phyloP scores from a whole-genome alignment of 2,888 invertebrate species.

The Melikaiella ostensackeni region DNA sequence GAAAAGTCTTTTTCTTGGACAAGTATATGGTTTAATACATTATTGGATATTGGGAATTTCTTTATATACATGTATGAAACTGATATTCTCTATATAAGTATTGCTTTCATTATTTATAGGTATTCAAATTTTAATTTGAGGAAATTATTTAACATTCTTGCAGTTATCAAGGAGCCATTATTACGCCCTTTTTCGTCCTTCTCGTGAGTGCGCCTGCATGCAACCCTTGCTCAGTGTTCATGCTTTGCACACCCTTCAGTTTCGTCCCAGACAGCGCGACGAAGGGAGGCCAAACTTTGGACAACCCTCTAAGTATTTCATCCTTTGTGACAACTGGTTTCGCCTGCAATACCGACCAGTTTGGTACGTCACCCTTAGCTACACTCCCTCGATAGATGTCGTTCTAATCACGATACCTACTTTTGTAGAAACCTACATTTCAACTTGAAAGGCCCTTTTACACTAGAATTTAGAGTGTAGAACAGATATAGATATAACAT shows the following conservation, averaged over 20 bases:
- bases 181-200: conserved; percentile 43
- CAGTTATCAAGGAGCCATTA: conserved; percentile 49
- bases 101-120: neutral
- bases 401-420: conserved; percentile 62
- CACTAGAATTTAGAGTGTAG: conserved; percentile 26
- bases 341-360: conserved; percentile 69
- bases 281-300: conserved; percentile 57
- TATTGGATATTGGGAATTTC: neutral
- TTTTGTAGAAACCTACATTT: conserved; percentile 52
- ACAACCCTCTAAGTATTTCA: conserved; percentile 60
- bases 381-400: conserved; percentile 65
- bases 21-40: no score
- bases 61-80: neutral
- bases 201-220: neutral
- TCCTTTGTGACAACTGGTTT: conserved; percentile 51
- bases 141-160: neutral
- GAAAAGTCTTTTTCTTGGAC: no score
- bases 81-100: neutral
- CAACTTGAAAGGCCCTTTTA: conserved; percentile 33
- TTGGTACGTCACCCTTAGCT: conserved; percentile 45
- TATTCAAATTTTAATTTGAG: neutral
- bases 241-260: conserved; percentile 53
- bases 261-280: conserved; percentile 50
- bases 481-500: no score
- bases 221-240: conserved; percentile 16